These are phyloP conservation scores for Euleptes europaea DNA, from an alignment of 2,113 vertebrate species.

Conservation along the genomic window DNA sequence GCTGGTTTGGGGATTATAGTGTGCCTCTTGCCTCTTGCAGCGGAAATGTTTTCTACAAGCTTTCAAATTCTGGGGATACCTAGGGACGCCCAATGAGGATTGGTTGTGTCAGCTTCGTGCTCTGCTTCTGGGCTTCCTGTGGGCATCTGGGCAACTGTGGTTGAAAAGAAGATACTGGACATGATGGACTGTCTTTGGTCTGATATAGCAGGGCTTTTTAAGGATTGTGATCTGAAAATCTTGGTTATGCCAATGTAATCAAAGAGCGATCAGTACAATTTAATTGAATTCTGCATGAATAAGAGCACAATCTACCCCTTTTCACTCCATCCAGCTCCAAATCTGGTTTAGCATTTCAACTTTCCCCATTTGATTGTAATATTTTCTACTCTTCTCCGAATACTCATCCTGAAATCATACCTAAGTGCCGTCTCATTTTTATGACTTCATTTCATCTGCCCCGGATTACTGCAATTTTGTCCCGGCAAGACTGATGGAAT, in stretches of 20 bases:
- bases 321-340: not conserved
- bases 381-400: not conserved
- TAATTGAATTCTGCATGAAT: not conserved
- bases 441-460: not conserved
- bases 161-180: not conserved
- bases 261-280: not conserved
- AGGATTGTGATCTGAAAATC: not conserved
- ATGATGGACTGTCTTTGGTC: not conserved
- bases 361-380: not conserved
- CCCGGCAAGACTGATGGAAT: not conserved
- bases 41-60: not conserved
- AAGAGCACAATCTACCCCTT: not conserved
- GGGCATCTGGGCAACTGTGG: not conserved
- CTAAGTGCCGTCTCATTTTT: fast-evolving
- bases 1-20: not conserved
- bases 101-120: not conserved
- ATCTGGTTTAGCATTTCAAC: not conserved
- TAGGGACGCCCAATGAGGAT: not conserved
- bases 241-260: not conserved
- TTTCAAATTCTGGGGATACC: not conserved
- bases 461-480: not conserved
- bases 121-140: not conserved
- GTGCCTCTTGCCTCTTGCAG: not conserved
- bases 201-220: not conserved
- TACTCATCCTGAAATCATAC: not conserved